Conservation (phyloP, 2,888 invertebrate species). For the Anaspis maculata region DNA sequence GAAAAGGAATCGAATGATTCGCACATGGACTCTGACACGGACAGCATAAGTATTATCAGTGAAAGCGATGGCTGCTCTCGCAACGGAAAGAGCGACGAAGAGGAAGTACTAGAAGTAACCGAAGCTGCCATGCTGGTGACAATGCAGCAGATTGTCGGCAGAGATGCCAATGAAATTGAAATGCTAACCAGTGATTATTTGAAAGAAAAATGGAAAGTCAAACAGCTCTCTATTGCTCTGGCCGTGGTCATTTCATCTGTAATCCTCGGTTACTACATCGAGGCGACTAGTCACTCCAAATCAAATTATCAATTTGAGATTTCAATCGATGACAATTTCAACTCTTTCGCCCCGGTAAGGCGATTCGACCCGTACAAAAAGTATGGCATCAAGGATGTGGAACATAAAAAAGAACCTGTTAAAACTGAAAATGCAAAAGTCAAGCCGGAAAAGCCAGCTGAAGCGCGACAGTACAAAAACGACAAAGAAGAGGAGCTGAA, state of each 20-base stretch:
- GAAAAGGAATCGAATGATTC: too few species aligned
- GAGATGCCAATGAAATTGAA: neutral
- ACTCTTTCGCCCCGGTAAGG: neutral
- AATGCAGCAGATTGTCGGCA: neutral
- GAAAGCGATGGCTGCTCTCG: slow-evolving; percentile 9
- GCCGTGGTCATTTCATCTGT: too few species aligned
- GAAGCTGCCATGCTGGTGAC: neutral
- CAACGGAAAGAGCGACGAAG: slow-evolving; percentile 7
- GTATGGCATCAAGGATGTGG: neutral
- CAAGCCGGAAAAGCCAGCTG: slow-evolving; percentile 1
- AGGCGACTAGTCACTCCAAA: too few species aligned
- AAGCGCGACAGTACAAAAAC: slow-evolving; percentile 2
- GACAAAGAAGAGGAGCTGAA: slow-evolving; percentile 13
- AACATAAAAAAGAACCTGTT: neutral
- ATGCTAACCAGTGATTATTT: neutral
- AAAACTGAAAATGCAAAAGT: neutral
- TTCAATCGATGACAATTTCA: neutral
- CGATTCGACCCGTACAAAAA: neutral
- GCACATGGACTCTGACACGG: slow-evolving; percentile 10
- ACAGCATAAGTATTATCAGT: slow-evolving; percentile 15
- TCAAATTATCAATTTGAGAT: too few species aligned
- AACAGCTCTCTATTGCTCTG: too few species aligned
- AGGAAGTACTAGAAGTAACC: slow-evolving; percentile 1
- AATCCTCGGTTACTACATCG: too few species aligned
- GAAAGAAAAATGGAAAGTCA: too few species aligned